Conservation (phyloP, 2,888 invertebrate genomes). For the Diarsia rubi region DNA sequence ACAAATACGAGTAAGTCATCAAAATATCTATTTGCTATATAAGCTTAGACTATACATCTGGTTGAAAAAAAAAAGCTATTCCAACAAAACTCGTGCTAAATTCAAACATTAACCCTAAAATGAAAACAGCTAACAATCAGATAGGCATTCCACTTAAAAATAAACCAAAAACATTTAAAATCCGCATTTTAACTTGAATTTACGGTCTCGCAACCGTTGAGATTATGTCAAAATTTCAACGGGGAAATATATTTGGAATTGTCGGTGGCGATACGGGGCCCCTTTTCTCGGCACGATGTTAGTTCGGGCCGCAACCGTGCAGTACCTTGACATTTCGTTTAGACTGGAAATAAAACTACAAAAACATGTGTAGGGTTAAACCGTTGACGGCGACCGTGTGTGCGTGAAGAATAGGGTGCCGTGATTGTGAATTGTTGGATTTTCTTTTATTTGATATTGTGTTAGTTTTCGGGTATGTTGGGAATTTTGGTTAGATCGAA, state of each 20-base stretch:
- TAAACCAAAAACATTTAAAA: conserved; percentile 36
- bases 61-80: not conserved
- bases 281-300: conserved; percentile 53
- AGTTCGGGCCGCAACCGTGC: conserved; percentile 56
- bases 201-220: conserved; percentile 30
- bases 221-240: conserved; percentile 66
- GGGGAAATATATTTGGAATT: conserved; percentile 59
- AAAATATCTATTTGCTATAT: not conserved
- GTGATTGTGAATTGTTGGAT: conserved; percentile 50
- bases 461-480: conserved; percentile 6
- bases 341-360: conserved; percentile 69
- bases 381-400: conserved; percentile 29
- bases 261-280: conserved; percentile 53
- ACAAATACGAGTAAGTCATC: not conserved
- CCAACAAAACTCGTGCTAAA: not conserved
- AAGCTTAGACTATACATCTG: not conserved
- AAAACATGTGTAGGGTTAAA: conserved; percentile 54
- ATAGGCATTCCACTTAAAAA: conserved; percentile 13
- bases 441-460: conserved; percentile 43
- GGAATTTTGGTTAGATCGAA: not conserved
- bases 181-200: conserved; percentile 47
- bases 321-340: conserved; percentile 70
- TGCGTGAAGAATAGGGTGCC: conserved; percentile 38
- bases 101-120: conserved; percentile 11
- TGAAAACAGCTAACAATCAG: conserved; percentile 4